Percentiles rank a stretch among this genome's conserved stretches.
Evolutionary conservation across 2,113 vertebrate genomes (phyloP).

Genomic region (Tichodroma muraria): DNA sequence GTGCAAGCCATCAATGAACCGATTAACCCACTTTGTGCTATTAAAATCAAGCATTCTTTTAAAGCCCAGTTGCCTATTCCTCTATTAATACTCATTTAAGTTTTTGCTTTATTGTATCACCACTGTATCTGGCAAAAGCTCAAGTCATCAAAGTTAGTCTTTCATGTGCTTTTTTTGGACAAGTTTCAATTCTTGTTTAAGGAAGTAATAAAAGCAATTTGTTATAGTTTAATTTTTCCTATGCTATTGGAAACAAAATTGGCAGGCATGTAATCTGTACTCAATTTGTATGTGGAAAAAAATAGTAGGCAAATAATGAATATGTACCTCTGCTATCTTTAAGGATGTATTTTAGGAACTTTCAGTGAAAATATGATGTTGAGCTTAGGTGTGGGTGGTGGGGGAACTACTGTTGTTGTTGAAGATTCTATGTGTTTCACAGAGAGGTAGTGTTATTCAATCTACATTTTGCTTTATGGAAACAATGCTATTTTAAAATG

Average conservation of each 20-base stretch:
- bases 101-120: constrained; percentile 10
- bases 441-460: not conserved
- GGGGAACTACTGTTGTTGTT: not conserved
- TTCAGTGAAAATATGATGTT: not conserved
- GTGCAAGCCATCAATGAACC: not conserved
- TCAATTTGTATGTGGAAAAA: constrained; percentile 7
- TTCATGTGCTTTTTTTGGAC: constrained; percentile 48
- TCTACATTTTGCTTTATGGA: not conserved
- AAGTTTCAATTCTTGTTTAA: constrained; percentile 53
- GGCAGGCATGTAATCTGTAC: not conserved
- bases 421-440: not conserved
- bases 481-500: not conserved
- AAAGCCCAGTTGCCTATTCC: constrained; percentile 10
- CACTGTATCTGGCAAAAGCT: constrained; percentile 8
- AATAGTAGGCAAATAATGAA: constrained; percentile 2
- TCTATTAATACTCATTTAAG: not conserved
- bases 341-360: constrained; percentile 9
- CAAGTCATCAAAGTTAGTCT: constrained; percentile 23
- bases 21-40: not conserved
- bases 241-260: constrained; percentile 14
- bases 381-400: not conserved
- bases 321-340: constrained; percentile 31
- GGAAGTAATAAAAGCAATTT: constrained; percentile 56
- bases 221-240: constrained; percentile 37
- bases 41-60: constrained; percentile 15